phyloP scores from a whole-genome alignment of 2,888 invertebrate genomes.

The Bugula neritina region DNA sequence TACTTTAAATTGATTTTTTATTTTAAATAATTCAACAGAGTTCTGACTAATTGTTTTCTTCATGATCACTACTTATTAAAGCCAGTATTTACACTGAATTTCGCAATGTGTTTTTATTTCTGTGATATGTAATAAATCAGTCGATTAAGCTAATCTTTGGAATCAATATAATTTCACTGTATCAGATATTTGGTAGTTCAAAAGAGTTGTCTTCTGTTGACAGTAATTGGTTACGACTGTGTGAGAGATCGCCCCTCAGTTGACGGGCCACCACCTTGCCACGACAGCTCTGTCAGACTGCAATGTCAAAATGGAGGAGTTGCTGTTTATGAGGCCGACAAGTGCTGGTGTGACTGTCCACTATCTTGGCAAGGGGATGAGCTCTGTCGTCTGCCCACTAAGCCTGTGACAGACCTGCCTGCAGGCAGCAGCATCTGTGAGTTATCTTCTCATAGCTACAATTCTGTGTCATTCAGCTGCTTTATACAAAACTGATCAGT shows the following conservation, averaged over 20 bases:
- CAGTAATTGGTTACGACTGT: constrained; percentile 2
- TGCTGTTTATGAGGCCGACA: constrained; percentile 7
- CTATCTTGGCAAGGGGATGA: background rate
- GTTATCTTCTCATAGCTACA: background rate
- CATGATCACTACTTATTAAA: no score
- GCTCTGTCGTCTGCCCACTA: constrained; percentile 11
- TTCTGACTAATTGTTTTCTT: no score
- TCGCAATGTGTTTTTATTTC: no score
- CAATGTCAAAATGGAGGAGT: constrained; percentile 18
- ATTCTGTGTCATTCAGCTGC: background rate
- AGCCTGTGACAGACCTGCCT: background rate
- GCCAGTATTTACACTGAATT: no score
- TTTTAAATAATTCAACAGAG: no score
- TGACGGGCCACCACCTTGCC: constrained; percentile 23
- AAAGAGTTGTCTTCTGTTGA: no score
- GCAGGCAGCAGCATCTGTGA: constrained; percentile 7
- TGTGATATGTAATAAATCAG: no score
- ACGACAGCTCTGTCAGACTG: background rate
- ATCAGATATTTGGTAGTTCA: no score
- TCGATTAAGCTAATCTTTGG: no score
- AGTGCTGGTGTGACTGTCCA: constrained; percentile 27
- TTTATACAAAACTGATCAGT: no score
- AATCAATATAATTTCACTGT: no score
- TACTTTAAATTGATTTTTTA: no score
- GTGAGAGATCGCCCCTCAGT: background rate